A percentile compares a stretch with the other conserved stretches of the same genome.
Evolutionary conservation across 2,797 vertebrate genomes (phyloP).

Genomic region (Vespertilio murinus): DNA sequence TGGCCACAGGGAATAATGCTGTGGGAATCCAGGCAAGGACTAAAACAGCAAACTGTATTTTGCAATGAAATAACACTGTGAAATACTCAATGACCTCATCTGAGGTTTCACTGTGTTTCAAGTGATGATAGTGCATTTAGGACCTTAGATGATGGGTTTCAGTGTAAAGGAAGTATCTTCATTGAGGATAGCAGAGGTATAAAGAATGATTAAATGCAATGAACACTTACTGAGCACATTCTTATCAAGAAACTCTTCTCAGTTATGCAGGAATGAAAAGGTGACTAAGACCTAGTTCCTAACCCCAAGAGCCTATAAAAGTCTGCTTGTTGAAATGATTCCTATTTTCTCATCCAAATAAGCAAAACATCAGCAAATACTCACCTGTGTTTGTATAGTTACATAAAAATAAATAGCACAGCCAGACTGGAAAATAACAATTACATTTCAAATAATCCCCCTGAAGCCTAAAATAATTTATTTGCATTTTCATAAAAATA

Average conservation of each 20-base stretch:
- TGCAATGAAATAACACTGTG: background rate
- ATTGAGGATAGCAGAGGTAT: background rate
- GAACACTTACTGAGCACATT: background rate
- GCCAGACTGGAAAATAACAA: constrained; percentile 65
- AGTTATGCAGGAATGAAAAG: background rate
- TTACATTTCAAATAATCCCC: constrained; percentile 62
- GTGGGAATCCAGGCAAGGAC: background rate
- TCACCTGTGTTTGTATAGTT: constrained; percentile 64
- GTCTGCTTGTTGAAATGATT: constrained; percentile 48
- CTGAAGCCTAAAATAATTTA: constrained; percentile 60
- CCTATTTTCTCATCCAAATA: constrained; percentile 56
- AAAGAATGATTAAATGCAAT: background rate
- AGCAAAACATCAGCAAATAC: constrained; percentile 67
- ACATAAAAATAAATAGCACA: constrained; percentile 63
- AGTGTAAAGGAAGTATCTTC: background rate
- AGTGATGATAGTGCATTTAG: background rate
- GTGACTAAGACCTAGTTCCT: constrained; percentile 8
- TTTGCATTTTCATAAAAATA: constrained; percentile 59
- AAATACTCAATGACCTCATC: background rate
- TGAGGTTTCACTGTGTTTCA: background rate
- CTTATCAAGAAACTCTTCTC: background rate
- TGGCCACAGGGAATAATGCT: no score
- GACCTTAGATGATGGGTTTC: background rate
- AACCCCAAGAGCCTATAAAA: constrained; percentile 14
- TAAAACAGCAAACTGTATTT: background rate